Base-by-base conservation (phyloP, 1,140 invertebrate species). In the Monomorium pharaonis region DNA sequence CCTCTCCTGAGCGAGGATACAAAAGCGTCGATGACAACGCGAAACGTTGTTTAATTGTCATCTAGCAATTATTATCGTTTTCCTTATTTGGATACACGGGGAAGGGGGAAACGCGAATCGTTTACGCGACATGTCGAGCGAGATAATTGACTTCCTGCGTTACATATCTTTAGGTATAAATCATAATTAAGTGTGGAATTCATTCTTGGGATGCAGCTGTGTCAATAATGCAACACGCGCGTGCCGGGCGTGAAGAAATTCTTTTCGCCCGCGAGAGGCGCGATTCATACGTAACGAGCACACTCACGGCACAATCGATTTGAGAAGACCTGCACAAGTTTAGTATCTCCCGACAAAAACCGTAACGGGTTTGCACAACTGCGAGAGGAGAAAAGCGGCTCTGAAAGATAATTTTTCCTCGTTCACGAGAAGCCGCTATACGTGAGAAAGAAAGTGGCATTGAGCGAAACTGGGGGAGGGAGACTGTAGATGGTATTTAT, bases 351-450 rank as follows among this genome's bases (percentile, higher is more conserved):
- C 3, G n/a, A 74, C 27, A 33, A 72, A 51, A 5, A 18, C n/a
- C 5, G 30, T 2, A 18, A 21, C n/a, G 5, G 63, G 6, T 67
- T 67, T 44, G 9, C 12, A 47, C 63, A 47, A 27, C 14, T 67
- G 21, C 5, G 21, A 47, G 63, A 27, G 9, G 42, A 67, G 63
- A 24, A 27, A 42, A 65, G 62, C 42, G 21, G 27, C 5, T 44
- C 37, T n/a, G 24, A 62, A 30, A 47, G 24, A 77, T 54, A 37
- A 74, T 74, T 54, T 74, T 74, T 74, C n/a, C 47, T 74, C 14
- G 49, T 74, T 54, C 49, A 33, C 27, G 16, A 56, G 70, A 37
- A 74, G 44, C 51, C 14, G 12, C n/a, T n/a, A 3, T 37, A 21
- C 18, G 30, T 16, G 30, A 33, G 65, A 67, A 47, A 37, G 49